Evolutionary conservation across 2,113 vertebrate species (phyloP).

Genomic region (Pelobates fuscus): DNA sequence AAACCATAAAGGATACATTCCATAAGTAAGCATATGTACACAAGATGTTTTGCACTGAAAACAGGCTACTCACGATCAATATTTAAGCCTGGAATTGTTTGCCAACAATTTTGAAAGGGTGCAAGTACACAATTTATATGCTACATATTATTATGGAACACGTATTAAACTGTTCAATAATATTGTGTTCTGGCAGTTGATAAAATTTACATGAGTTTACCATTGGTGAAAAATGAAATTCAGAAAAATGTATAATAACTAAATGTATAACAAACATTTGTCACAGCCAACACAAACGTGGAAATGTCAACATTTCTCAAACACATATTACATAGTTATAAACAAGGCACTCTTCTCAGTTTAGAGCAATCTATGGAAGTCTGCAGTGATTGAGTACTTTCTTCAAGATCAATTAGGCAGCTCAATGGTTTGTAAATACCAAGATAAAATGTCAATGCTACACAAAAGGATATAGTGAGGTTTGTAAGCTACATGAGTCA

Average conservation of each 20-base stretch:
- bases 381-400: not conserved
- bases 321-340: slow-evolving; percentile 6
- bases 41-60: too few relatives aligned
- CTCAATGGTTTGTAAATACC: slow-evolving; percentile 24
- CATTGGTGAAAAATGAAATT: not conserved
- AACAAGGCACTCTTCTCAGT: not conserved
- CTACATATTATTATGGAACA: too few relatives aligned
- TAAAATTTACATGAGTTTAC: not conserved
- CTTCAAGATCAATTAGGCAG: slow-evolving; percentile 24
- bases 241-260: not conserved
- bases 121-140: too few relatives aligned
- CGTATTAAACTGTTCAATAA: too few relatives aligned
- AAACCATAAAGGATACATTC: too few relatives aligned
- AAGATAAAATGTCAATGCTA: slow-evolving; percentile 16
- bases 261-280: not conserved
- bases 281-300: not conserved
- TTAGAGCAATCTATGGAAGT: not conserved
- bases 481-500: not conserved
- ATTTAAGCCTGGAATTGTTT: too few relatives aligned
- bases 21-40: too few relatives aligned
- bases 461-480: not conserved
- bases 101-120: too few relatives aligned
- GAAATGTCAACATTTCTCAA: not conserved
- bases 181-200: too few relatives aligned
- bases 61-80: too few relatives aligned